Base-by-base conservation (phyloP, 2,113 vertebrate genomes). In the Hucho hucho region DNA sequence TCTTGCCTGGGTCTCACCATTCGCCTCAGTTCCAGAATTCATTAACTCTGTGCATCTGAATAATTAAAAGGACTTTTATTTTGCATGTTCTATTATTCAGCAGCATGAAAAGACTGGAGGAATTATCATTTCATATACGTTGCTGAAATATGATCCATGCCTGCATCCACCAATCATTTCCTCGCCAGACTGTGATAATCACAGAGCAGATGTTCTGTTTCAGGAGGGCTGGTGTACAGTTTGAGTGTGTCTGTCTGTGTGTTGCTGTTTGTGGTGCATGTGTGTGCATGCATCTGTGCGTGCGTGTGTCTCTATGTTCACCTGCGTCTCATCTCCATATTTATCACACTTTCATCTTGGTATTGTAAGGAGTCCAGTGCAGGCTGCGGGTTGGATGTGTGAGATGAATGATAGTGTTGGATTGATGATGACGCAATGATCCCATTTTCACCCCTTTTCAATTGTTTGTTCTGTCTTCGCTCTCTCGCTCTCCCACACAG, bases 1-100 rank as follows among this genome's bases (percentile, higher is more conserved):
- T 46, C 25, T 69, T 68, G 43, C 72, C 69, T 22, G 18, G 18
- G 18, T 14, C 58, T 61, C 18, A 4, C 58, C 58, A 43, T 9
- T 43, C 37, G 7, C 37, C 7, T 7, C 37, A 43, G 56, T 24
- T 69, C 56, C 53, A 47, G 61, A 75, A 72, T 81, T 79, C 67
- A 70, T 76, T 53, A 86, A 71, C 64, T 65, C 74, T 32, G 58
- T 43, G 73, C 25, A 46, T 72, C 79, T 87, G 70, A 83, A 89
- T 92, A 84, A 90, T 89, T 86, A 74, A 91, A 87, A 77, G n/a
- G 56, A 46, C 64, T 67, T 79, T 64, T 75, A 70, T 88, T 81
- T 81, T 76, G 67, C 59, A 72, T 72, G 53, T 73, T 82, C 80
- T 84, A 79, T 84, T 79, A 81, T 88, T 87, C 85, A 83, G 29